These are phyloP conservation scores for Drosophila guanche DNA, from an alignment of 1,140 invertebrate species.

Conservation along the genomic window DNA sequence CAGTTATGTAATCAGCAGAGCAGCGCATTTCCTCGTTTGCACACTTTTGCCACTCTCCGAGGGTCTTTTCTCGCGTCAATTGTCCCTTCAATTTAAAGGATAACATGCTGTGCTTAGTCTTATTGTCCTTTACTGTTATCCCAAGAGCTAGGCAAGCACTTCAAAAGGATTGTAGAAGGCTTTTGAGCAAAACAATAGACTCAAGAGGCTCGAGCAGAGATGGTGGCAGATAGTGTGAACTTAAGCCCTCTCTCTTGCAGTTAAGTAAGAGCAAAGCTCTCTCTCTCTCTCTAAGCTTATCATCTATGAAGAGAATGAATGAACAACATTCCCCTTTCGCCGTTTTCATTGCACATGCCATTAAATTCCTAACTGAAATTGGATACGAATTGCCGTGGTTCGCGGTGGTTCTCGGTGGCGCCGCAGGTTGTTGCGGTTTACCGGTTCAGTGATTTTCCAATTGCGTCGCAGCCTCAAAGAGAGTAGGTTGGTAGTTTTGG, in stretches of 20 bases:
- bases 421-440: slow-evolving; percentile 42
- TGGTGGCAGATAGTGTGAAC: slow-evolving; percentile 30
- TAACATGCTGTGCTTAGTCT: slow-evolving; percentile 61
- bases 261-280: slow-evolving; percentile 20
- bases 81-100: slow-evolving; percentile 72
- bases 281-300: slow-evolving; percentile 22
- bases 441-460: slow-evolving; percentile 62
- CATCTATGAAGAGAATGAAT: background rate
- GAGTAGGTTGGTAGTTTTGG: too few species aligned
- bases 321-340: background rate
- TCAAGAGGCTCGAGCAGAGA: slow-evolving; percentile 19
- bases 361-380: slow-evolving; percentile 53
- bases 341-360: slow-evolving; percentile 6
- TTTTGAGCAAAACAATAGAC: slow-evolving; percentile 29
- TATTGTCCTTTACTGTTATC: slow-evolving; percentile 17
- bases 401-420: slow-evolving; percentile 46
- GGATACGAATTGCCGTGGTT: slow-evolving; percentile 51
- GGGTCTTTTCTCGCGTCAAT: slow-evolving; percentile 42
- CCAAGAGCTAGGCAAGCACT: slow-evolving; percentile 14
- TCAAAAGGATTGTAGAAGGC: slow-evolving; percentile 35
- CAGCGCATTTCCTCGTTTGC: slow-evolving; percentile 33
- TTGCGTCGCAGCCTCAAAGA: slow-evolving; percentile 54
- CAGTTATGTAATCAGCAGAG: slow-evolving; percentile 64
- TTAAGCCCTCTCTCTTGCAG: slow-evolving; percentile 16
- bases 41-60: slow-evolving; percentile 19